A percentile compares a stretch with the other conserved stretches of the same genome.
These are phyloP conservation scores for Vulpes ferrilata DNA, from an alignment of 2,113 vertebrate species.

Conservation along the genomic window DNA sequence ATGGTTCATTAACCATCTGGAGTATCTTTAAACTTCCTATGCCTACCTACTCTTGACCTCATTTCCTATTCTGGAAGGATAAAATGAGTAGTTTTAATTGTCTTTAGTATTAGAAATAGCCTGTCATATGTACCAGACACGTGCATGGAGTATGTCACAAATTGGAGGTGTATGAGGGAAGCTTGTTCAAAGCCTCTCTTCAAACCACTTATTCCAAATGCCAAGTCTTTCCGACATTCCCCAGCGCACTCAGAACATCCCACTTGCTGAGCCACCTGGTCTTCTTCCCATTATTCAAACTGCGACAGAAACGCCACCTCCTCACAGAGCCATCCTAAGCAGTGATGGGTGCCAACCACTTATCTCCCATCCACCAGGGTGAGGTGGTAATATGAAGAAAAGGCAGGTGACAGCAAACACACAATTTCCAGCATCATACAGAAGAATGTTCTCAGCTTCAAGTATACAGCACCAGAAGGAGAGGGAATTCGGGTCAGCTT, in stretches of 20 bases:
- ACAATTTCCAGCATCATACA: fast-evolving
- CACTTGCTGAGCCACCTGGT: neutral
- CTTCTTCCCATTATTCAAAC: neutral
- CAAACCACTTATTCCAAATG: neutral
- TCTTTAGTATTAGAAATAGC: neutral
- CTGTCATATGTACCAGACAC: neutral
- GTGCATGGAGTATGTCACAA: neutral
- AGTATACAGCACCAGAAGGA: neutral
- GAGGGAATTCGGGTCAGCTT: neutral
- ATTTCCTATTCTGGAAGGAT: constrained; percentile 5
- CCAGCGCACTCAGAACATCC: neutral
- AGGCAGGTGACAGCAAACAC: neutral
- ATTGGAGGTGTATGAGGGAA: neutral
- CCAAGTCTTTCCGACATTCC: neutral
- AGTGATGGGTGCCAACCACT: neutral
- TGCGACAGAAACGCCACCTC: neutral
- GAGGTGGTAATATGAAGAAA: neutral
- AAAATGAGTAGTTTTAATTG: neutral
- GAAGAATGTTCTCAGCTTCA: neutral
- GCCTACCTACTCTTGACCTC: neutral
- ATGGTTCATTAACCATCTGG: constrained; percentile 49
- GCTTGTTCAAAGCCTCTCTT: neutral
- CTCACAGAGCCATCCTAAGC: neutral
- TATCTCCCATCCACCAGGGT: neutral
- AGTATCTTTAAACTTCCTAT: constrained; percentile 17